A percentile compares a stretch with the other conserved stretches of the same genome.
Conservation (phyloP, 2,113 vertebrate genomes). For the Rana temporaria region DNA sequence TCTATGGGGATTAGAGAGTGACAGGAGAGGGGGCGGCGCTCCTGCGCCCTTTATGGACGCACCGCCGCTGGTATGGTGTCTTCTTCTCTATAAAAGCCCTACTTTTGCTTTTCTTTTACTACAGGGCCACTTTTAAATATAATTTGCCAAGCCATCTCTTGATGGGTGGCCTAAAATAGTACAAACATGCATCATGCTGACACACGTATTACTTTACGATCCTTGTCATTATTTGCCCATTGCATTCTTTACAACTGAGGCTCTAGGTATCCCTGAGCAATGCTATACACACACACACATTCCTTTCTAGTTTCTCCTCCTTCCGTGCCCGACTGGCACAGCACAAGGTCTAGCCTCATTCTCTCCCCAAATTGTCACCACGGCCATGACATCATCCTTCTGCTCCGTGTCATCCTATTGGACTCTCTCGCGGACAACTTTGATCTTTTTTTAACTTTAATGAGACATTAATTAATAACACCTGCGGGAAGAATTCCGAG, state of each 20-base stretch:
- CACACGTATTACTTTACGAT: conserved; percentile 1
- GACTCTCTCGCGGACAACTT: conserved; percentile 63
- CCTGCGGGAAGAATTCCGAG: conserved; percentile 63
- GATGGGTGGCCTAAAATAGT: conserved; percentile 35
- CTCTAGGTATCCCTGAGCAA: conserved; percentile 29
- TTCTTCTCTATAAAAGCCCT: too few species aligned
- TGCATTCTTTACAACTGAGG: conserved; percentile 24
- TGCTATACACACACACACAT: not conserved
- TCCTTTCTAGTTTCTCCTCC: rapidly evolving
- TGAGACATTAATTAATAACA: conserved; percentile 71
- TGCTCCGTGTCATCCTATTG: conserved; percentile 54
- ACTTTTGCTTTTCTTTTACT: too few species aligned
- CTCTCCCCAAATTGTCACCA: conserved; percentile 52
- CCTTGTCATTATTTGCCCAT: not conserved
- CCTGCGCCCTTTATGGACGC: too few species aligned
- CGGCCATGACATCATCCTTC: conserved; percentile 48
- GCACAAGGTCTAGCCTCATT: conserved; percentile 48
- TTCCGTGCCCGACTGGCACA: conserved; percentile 35
- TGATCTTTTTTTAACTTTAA: conserved; percentile 67
- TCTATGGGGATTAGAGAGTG: too few species aligned
- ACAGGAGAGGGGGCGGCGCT: too few species aligned
- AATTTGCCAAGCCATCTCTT: not conserved
- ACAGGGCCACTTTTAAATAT: too few species aligned
- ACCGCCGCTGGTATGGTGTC: too few species aligned
- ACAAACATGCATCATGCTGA: conserved; percentile 22